Conservation (phyloP, 2,113 vertebrate species). For the Megalops atlanticus region DNA sequence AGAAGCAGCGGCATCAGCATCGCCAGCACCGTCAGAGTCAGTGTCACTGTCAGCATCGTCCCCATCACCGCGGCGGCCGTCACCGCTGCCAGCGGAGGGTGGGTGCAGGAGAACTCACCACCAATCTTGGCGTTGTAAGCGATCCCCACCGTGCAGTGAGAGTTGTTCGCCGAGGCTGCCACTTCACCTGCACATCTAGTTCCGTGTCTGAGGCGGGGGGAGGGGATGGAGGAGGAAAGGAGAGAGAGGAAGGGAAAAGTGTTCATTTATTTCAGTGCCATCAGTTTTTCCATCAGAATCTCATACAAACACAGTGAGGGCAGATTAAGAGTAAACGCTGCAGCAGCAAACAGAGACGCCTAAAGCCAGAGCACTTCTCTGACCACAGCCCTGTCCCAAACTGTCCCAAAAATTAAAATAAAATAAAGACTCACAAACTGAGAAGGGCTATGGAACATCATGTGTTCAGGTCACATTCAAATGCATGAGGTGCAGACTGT, state of each 20-base stretch:
- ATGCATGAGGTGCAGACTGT: no score
- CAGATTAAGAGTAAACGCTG: no score
- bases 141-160: conserved; percentile 95
- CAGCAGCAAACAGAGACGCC: no score
- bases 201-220: conserved; percentile 83
- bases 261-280: not conserved
- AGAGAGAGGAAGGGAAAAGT: conserved; percentile 6
- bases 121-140: conserved; percentile 97
- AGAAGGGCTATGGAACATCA: no score
- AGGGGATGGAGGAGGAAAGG: not conserved
- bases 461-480: no score
- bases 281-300: no score
- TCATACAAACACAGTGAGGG: not conserved
- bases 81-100: not conserved
- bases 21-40: not conserved
- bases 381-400: no score
- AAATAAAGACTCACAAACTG: no score
- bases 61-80: no score
- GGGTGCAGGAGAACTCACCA: conserved; percentile 75
- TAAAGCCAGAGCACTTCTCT: no score
- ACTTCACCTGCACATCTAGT: conserved; percentile 98
- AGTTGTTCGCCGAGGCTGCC: conserved; percentile 95
- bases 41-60: not conserved
- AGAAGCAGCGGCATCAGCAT: not conserved
- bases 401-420: no score